Conservation (phyloP, 37 sponge, comb jelly and placozoan species). For the Halisarca cf. caerulea region DNA sequence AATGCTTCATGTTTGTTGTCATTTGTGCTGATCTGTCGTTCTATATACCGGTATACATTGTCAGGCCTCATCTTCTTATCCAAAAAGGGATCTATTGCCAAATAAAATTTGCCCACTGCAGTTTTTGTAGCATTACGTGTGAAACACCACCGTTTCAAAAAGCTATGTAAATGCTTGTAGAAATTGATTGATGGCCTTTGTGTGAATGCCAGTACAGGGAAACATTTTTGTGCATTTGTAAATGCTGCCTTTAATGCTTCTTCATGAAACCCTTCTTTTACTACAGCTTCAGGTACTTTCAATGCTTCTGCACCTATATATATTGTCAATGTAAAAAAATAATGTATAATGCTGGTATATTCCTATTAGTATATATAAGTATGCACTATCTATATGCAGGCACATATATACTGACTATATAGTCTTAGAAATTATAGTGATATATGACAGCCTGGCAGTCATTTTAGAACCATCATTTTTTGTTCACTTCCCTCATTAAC, state of each 20-base stretch:
- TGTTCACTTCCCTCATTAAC: too few species aligned
- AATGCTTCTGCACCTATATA: too few species aligned
- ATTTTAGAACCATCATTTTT: too few species aligned
- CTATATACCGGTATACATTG: constrained; percentile 46
- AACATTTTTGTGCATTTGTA: background rate
- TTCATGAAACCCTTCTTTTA: constrained; percentile 23
- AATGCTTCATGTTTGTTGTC: too few species aligned
- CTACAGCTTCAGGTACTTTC: background rate
- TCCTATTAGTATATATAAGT: background rate
- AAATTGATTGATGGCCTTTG: constrained; percentile 25
- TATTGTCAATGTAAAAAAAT: background rate
- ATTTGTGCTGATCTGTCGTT: constrained; percentile 2
- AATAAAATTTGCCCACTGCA: constrained; percentile 42
- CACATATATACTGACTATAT: too few species aligned
- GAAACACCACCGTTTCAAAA: constrained; percentile 39
- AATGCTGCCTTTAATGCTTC: background rate
- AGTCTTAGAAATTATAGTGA: too few species aligned
- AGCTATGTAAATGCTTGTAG: constrained; percentile 35
- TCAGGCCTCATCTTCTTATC: constrained; percentile 25
- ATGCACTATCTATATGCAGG: background rate
- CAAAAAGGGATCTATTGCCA: constrained; percentile 28
- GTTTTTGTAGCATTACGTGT: constrained; percentile 27
- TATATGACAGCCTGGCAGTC: too few species aligned
- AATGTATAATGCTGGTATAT: background rate
- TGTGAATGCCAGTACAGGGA: background rate